A percentile compares a stretch with the other conserved stretches of the same genome.
Conservation (phyloP, 2,888 invertebrate genomes). For the Epirrita christyi region DNA sequence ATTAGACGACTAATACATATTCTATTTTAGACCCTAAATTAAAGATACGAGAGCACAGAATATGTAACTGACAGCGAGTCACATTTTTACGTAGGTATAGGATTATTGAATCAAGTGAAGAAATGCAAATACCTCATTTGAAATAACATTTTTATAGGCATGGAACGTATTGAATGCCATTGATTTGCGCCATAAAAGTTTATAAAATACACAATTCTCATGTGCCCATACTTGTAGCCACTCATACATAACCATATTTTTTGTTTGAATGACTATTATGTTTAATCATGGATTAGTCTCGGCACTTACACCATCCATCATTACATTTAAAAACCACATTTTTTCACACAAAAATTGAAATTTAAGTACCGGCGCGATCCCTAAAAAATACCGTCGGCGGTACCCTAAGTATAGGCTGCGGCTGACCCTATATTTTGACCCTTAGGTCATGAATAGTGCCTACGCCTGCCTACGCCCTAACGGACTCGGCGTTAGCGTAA, state of each 20-base stretch:
- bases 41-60: too few species aligned
- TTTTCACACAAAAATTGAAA: constrained; percentile 24
- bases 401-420: constrained; percentile 29
- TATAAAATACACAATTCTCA: constrained; percentile 18
- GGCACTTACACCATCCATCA: constrained; percentile 19
- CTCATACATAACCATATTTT: constrained; percentile 12
- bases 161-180: not conserved
- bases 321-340: constrained; percentile 21
- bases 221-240: too few species aligned
- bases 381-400: constrained; percentile 23
- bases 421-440: constrained; percentile 30
- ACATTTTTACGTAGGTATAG: too few species aligned
- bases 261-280: constrained; percentile 21
- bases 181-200: constrained; percentile 15
- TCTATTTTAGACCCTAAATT: too few species aligned
- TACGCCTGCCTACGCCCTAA: constrained; percentile 28
- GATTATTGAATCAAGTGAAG: too few species aligned
- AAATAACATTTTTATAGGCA: not conserved
- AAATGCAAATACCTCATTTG: not conserved
- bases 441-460: constrained; percentile 8
- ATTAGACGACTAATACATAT: too few species aligned
- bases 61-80: too few species aligned
- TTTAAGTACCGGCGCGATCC: constrained; percentile 2
- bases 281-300: constrained; percentile 24
- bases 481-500: constrained; percentile 20